A percentile compares a stretch with the other conserved stretches of the same genome.
Conservation (phyloP, 2,888 invertebrate genomes). For the Leucophenga montana region DNA sequence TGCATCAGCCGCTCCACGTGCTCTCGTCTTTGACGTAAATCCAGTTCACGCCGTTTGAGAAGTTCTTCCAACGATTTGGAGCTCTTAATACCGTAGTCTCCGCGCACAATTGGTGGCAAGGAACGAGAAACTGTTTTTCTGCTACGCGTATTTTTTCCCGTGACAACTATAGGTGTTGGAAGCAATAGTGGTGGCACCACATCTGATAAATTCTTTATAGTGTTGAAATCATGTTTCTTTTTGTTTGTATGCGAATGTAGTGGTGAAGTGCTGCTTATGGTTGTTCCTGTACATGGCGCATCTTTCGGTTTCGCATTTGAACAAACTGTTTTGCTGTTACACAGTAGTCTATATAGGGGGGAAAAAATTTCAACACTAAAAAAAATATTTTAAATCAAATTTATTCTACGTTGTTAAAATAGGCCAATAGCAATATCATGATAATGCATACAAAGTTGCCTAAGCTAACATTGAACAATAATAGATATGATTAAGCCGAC, state of each 20-base stretch:
- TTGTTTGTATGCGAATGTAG: too few species aligned
- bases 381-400: too few species aligned
- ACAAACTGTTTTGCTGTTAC: background rate
- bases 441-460: too few species aligned
- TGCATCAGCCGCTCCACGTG: constrained; percentile 74
- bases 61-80: constrained; percentile 57
- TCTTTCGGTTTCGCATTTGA: too few species aligned
- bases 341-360: background rate
- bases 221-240: background rate
- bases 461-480: background rate
- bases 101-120: constrained; percentile 51
- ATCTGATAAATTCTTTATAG: background rate
- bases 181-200: background rate
- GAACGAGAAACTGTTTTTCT: constrained; percentile 14
- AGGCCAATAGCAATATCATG: too few species aligned
- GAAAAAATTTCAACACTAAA: background rate
- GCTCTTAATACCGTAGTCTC: constrained; percentile 56
- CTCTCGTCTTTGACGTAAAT: constrained; percentile 73
- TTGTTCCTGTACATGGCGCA: too few species aligned
- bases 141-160: background rate
- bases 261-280: too few species aligned
- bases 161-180: background rate
- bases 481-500: background rate
- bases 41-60: constrained; percentile 74
- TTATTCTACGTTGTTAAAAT: too few species aligned